A percentile compares a stretch with the other conserved stretches of the same genome.
Evolutionary conservation across 2,113 vertebrate species (phyloP).

Genomic region (Lepisosteus osseus): DNA sequence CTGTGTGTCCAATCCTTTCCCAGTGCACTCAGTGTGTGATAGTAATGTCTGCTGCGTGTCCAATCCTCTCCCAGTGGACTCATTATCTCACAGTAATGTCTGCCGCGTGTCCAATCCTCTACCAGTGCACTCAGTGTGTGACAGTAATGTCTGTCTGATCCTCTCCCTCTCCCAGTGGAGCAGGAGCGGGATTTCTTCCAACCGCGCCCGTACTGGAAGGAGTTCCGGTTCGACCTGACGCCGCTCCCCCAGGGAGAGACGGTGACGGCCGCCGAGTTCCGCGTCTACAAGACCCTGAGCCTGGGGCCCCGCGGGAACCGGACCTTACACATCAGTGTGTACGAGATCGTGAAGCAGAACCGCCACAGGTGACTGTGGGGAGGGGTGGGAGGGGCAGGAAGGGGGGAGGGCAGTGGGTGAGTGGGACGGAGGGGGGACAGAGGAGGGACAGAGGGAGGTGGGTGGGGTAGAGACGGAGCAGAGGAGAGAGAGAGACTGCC

Average conservation of each 20-base stretch:
- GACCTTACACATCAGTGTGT: constrained; percentile 84
- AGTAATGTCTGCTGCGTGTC: no score
- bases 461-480: neutral
- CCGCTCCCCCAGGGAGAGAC: constrained; percentile 84
- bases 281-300: constrained; percentile 86
- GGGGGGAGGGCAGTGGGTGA: neutral
- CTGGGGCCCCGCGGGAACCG: constrained; percentile 62
- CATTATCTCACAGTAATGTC: no score
- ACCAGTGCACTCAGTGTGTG: no score
- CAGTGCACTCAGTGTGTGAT: no score
- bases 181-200: constrained; percentile 76
- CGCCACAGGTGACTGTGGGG: constrained; percentile 67
- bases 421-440: neutral
- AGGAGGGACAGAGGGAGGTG: neutral
- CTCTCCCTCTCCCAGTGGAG: constrained; percentile 70
- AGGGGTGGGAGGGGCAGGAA: fast-evolving
- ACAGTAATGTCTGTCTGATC: neutral
- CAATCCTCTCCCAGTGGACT: no score
- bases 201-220: constrained; percentile 89
- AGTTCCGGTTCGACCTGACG: constrained; percentile 89
- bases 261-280: constrained; percentile 85
- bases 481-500: neutral
- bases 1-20: no score
- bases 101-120: no score
- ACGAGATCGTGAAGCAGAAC: constrained; percentile 76